Base-by-base conservation (phyloP, 2,797 vertebrate species). In the Apogon talboti region DNA sequence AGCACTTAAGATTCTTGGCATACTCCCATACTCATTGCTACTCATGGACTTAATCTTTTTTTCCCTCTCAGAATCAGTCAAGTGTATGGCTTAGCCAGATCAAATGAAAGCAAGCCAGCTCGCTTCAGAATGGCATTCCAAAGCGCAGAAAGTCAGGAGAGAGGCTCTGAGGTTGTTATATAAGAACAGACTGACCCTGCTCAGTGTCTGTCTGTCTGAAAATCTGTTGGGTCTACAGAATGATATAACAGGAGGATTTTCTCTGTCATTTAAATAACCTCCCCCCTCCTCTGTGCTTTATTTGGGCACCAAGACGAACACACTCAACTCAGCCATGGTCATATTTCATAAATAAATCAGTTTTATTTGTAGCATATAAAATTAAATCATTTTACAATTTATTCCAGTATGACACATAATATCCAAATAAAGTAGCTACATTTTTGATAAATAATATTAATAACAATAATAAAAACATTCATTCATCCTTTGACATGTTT, bases 361-460 rank as follows among this genome's bases (percentile, higher is more conserved):
- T 95, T 94, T 94, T 96, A 95, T 97, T 96, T 95, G 93, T 92
- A 94, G 96, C 96, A 98, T 98, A 99, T 97, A 98, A 99, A 99
- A 98, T 98, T 98, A 98, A 95, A 98, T 95, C 95, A 95, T 96
- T 92, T 97, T 98, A 98, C 97, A 98, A 95, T 96, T 96, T 96
- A 98, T 97, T 99, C 97, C 96, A 99, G 96, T 98, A 98, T 98
- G 95, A 98, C 94, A 94, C 94, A 95, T 94, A 91, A 92, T 90
- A 89, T 93, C 91, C 92, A 95, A 93, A 94, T 93, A 90, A 95
- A 92, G 92, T 95, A 95, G 94, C 96, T 98, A 99, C 95, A 96
- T 92, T 95, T 81, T 85, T 10, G 97, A 99, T 99, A 99, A 99
- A 99, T 99, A 98, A 98, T 95, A 96, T 94, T 93, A 93, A 90